Percentiles rank a stretch among this genome's conserved stretches.
phyloP scores from a whole-genome alignment of 2,888 invertebrate species.

The Habroteleia sp. region DNA sequence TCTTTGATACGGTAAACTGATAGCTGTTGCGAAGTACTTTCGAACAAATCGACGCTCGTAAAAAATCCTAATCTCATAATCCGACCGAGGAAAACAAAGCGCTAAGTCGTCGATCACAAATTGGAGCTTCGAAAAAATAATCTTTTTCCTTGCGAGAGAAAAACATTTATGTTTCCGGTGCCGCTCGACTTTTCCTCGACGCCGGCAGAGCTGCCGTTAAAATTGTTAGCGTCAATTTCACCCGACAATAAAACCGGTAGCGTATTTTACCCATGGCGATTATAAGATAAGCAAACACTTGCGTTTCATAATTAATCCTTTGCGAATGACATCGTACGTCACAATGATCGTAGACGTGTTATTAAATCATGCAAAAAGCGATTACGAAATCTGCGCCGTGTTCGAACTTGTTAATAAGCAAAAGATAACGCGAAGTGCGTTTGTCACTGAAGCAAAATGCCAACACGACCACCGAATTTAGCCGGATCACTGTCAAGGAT shows the following conservation, averaged over 20 bases:
- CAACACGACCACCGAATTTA: slow-evolving; percentile 5
- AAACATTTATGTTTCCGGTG: slow-evolving; percentile 8
- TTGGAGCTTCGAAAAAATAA: neutral
- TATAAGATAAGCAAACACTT: slow-evolving; percentile 10
- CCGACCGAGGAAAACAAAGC: neutral
- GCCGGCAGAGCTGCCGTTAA: neutral
- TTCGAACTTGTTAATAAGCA: neutral
- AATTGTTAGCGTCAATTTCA: slow-evolving; percentile 4
- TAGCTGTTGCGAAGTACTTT: neutral
- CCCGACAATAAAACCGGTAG: neutral
- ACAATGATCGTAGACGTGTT: slow-evolving; percentile 14
- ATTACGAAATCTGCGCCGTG: slow-evolving; percentile 9
- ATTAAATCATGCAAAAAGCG: slow-evolving; percentile 19
- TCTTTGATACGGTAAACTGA: neutral
- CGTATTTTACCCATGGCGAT: neutral
- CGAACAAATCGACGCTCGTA: neutral
- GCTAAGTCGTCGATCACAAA: neutral
- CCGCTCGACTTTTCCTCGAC: neutral
- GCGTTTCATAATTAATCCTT: slow-evolving; percentile 20
- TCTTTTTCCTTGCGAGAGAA: neutral
- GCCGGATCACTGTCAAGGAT: slow-evolving; percentile 16
- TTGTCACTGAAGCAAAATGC: slow-evolving; percentile 5
- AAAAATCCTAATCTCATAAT: neutral
- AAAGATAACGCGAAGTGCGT: neutral
- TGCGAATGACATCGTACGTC: slow-evolving; percentile 7